phyloP scores from a whole-genome alignment of 2,888 invertebrate species.

The Celastrina argiolus region DNA sequence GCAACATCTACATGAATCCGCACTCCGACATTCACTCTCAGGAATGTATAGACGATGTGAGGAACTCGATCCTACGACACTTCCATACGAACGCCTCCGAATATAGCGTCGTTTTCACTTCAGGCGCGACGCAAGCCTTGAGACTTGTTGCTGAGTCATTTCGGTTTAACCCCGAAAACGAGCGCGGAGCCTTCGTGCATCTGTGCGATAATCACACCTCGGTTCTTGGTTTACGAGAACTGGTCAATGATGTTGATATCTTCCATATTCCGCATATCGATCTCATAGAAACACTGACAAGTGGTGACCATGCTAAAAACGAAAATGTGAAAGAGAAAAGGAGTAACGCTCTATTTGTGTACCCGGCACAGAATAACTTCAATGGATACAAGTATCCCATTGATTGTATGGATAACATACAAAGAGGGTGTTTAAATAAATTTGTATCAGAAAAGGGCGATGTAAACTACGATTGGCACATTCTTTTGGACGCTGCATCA shows the following conservation, averaged over 20 bases:
- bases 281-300: background rate
- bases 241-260: conserved; percentile 14
- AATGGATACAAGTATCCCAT: conserved; percentile 22
- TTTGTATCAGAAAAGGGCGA: background rate
- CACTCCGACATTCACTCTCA: conserved; percentile 22
- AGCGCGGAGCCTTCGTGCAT: conserved; percentile 17
- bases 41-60: conserved; percentile 15
- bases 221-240: conserved; percentile 16
- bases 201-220: conserved; percentile 21
- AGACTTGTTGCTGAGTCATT: conserved; percentile 19
- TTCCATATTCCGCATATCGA: background rate
- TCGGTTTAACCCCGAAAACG: background rate
- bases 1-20: conserved; percentile 23
- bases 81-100: conserved; percentile 17
- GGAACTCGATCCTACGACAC: conserved; percentile 7
- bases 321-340: background rate
- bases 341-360: conserved; percentile 5
- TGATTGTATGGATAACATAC: background rate
- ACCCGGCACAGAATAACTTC: conserved; percentile 24
- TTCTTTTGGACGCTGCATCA: conserved; percentile 21
- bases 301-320: background rate
- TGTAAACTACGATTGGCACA: conserved; percentile 17
- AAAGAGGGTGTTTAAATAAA: conserved; percentile 18
- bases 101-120: conserved; percentile 17
- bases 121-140: conserved; percentile 22